phyloP scores from a whole-genome alignment of 2,888 invertebrate genomes.

The Hemicrepidius hirtus region DNA sequence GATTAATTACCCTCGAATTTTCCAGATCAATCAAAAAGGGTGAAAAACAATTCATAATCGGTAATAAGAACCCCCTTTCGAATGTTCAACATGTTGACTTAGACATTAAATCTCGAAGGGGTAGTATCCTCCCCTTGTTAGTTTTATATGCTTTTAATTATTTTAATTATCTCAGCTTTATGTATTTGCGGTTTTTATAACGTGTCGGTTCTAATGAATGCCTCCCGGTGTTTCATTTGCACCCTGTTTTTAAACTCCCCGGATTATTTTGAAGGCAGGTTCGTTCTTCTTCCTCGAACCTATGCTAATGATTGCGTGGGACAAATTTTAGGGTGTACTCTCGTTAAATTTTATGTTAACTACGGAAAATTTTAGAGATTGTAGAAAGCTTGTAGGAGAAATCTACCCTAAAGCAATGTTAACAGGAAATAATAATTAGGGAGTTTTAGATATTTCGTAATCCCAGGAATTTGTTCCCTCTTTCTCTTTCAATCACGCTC shows the following conservation, averaged over 20 bases:
- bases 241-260: background rate
- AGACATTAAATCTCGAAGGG: conserved; percentile 8
- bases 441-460: no score
- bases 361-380: no score
- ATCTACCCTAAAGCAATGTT: no score
- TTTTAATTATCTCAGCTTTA: conserved; percentile 8
- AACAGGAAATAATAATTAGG: no score
- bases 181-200: conserved; percentile 18
- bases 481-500: no score
- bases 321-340: no score
- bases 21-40: conserved; percentile 14
- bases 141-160: conserved; percentile 24
- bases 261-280: background rate
- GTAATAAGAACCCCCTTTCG: background rate
- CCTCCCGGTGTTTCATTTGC: conserved; percentile 11
- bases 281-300: background rate
- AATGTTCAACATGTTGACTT: conserved; percentile 1
- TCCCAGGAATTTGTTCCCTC: no score
- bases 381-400: no score
- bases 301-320: conserved; percentile 5
- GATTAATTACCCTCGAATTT: conserved; percentile 15
- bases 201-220: conserved; percentile 6
- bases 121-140: conserved; percentile 3
- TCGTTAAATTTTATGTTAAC: no score
- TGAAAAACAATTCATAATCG: conserved; percentile 1